Evolutionary conservation across 2,113 vertebrate species (phyloP).

Genomic region (Rhegmatorhina hoffmannsi): DNA sequence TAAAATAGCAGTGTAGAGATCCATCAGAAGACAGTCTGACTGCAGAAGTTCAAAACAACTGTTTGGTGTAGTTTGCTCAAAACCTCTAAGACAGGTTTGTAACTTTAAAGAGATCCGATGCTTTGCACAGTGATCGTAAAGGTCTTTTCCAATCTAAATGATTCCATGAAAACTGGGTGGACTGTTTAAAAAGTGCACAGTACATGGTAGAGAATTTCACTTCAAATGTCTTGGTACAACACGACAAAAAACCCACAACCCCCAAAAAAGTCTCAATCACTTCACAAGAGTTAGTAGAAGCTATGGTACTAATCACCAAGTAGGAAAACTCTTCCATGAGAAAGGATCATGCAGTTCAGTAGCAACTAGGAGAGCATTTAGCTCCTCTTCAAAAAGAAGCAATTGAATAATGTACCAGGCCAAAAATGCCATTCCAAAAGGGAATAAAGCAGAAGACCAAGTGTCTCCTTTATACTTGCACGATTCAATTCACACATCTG

Average conservation of each 20-base stretch:
- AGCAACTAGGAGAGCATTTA: neutral
- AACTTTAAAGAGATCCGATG: neutral
- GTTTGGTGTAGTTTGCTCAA: neutral
- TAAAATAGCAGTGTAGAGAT: neutral
- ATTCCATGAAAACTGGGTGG: neutral
- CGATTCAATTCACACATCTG: neutral
- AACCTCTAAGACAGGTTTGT: neutral
- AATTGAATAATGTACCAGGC: neutral
- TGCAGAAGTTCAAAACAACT: neutral
- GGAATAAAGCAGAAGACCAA: neutral
- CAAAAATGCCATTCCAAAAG: neutral
- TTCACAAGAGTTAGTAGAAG: neutral
- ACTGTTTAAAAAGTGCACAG: neutral
- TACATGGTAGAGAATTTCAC: neutral
- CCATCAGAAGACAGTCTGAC: neutral
- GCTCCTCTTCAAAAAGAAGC: neutral
- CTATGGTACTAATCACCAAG: neutral
- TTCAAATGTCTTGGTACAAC: neutral
- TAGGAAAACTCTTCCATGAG: neutral
- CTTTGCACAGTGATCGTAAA: neutral
- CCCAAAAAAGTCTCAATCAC: neutral
- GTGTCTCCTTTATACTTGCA: neutral
- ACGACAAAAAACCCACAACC: neutral
- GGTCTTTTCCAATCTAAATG: neutral
- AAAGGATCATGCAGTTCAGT: neutral